These are phyloP conservation scores for Ctenosaura bakeri DNA, from an alignment of 2,797 vertebrate species.

Conservation along the genomic window DNA sequence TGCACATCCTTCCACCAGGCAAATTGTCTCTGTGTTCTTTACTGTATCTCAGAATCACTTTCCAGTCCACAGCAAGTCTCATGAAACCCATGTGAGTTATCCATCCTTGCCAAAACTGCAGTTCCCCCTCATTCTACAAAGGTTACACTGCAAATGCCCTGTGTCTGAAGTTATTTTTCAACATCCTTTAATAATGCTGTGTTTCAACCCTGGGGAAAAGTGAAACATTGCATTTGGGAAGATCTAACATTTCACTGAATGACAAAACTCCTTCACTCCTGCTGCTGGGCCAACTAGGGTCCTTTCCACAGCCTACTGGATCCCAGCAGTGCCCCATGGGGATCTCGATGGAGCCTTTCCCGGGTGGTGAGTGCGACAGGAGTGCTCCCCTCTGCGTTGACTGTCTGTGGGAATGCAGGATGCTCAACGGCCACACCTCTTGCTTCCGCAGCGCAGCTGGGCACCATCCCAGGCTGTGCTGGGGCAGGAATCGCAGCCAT, in stretches of 20 bases:
- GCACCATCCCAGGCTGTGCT: too few species aligned
- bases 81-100: not conserved
- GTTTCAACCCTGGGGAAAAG: not conserved
- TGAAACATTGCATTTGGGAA: not conserved
- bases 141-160: not conserved
- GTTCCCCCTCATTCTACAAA: not conserved
- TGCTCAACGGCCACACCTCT: too few species aligned
- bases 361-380: too few species aligned
- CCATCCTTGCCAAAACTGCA: not conserved
- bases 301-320: too few species aligned
- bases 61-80: not conserved
- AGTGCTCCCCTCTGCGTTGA: too few species aligned
- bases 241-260: not conserved
- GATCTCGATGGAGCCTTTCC: too few species aligned
- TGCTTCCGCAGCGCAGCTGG: too few species aligned
- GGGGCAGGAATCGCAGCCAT: too few species aligned
- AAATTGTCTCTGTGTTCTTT: not conserved
- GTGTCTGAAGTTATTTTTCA: not conserved
- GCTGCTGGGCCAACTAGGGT: too few species aligned
- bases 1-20: not conserved
- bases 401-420: too few species aligned
- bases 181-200: not conserved
- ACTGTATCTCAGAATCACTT: not conserved
- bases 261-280: not conserved
- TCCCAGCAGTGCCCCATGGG: too few species aligned